These are phyloP conservation scores for Stigmatopora nigra DNA, from an alignment of 2,113 vertebrate genomes.

Conservation along the genomic window DNA sequence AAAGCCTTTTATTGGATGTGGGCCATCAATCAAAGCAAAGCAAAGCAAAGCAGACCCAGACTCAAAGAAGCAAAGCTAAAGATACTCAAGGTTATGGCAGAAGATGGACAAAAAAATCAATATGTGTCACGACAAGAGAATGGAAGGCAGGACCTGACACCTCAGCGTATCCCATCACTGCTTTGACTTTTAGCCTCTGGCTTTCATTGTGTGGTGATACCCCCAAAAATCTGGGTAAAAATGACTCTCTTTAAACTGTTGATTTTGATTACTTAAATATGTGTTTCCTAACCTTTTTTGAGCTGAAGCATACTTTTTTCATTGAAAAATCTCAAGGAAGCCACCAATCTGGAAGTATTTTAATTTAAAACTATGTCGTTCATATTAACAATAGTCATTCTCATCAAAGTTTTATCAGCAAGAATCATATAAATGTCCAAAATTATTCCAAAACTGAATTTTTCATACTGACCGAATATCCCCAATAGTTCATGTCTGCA, in stretches of 20 bases:
- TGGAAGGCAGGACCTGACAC: conserved; percentile 26
- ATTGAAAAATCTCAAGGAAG: too few species aligned
- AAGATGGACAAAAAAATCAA: conserved; percentile 42
- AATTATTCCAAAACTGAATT: too few species aligned
- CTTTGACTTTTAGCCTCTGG: conserved; percentile 24
- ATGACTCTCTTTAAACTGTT: background rate
- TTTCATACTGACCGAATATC: too few species aligned
- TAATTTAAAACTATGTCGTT: too few species aligned
- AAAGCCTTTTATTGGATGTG: conserved; percentile 29
- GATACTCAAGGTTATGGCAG: conserved; percentile 25
- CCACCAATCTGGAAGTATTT: too few species aligned
- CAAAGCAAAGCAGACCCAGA: conserved; percentile 15
- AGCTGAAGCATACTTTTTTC: too few species aligned
- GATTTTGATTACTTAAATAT: too few species aligned
- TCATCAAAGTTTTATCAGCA: too few species aligned
- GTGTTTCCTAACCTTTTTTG: too few species aligned
- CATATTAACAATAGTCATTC: too few species aligned
- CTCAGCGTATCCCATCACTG: conserved; percentile 21
- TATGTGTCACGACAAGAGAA: conserved; percentile 36
- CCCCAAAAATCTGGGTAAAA: background rate
- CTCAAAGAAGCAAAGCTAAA: conserved; percentile 25
- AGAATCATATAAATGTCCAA: too few species aligned
- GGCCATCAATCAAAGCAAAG: conserved; percentile 21
- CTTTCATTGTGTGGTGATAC: conserved; percentile 10
- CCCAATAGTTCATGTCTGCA: too few species aligned